phyloP scores from a whole-genome alignment of 2,113 vertebrate genomes.

The Cinclus mexicanus region DNA sequence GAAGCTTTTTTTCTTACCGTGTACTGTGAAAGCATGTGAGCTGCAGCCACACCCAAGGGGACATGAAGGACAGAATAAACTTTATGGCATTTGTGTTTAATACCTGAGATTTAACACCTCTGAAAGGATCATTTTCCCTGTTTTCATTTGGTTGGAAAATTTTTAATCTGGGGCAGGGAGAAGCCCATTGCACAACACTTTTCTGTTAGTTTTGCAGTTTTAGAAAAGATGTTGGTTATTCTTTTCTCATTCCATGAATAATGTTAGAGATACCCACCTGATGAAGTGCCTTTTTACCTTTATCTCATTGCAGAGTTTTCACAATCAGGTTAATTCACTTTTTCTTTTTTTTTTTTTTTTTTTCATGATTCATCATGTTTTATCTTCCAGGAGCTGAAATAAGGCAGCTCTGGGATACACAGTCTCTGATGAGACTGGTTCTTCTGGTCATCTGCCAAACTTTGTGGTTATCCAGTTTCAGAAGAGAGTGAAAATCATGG shows the following conservation, averaged over 20 bases:
- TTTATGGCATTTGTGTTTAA: neutral
- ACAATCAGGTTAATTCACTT: neutral
- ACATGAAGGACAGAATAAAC: neutral
- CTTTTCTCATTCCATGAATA: neutral
- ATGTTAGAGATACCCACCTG: neutral
- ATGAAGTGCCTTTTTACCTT: neutral
- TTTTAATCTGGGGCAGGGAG: neutral
- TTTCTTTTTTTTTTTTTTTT: conserved; percentile 33
- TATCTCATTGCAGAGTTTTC: neutral
- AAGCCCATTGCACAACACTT: neutral
- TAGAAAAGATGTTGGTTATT: neutral
- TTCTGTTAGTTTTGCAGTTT: neutral
- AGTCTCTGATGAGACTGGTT: neutral
- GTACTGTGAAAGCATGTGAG: neutral
- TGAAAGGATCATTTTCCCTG: neutral
- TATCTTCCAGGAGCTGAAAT: neutral
- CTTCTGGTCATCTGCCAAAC: neutral
- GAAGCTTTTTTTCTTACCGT: neutral
- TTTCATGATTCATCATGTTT: neutral
- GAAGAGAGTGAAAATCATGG: neutral
- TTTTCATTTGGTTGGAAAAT: neutral
- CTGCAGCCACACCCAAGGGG: neutral
- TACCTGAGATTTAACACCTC: neutral
- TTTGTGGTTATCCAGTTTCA: neutral
- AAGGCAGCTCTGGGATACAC: neutral